Evolutionary conservation across 1,140 invertebrate species (phyloP), one percentile per base, ranked within the genome.

Genomic region (Drosophila navojoa): DNA sequence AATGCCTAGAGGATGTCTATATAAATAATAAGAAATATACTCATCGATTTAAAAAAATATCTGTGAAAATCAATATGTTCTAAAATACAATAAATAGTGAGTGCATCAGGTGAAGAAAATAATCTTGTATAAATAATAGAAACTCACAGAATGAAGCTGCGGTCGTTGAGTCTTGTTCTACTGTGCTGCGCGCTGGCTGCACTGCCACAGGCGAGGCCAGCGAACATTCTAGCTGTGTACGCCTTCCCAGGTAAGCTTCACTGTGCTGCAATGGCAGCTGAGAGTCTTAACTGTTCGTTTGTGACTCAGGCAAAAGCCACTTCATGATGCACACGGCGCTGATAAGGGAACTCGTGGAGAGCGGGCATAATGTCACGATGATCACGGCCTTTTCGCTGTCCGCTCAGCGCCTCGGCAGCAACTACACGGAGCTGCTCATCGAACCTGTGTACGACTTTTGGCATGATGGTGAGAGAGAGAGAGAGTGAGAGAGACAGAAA

Each of bases 391-490:
- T 79, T 13, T 70, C 80, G 4, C 49, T 91, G n/a, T 59, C 44
- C 1, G 54, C 75, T 10, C 52, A 82, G 16, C 22, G 62, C 4
- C 70, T 91, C 60, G 90, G 90, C 29, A 49, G 57, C 44, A 91
- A 91, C 55, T 91, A 80, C 16, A 91, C 87, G 9, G 90, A 91
- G 53, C 60, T 91, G 29, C 66, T 91, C 10, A 91, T 91, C 25
- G 87, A 86, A 7, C 90, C 90, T 1, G 78, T 90, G 22, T 90
- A 90, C 40, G 84, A 91, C 60, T 90, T 77, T 27, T 90, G 84
- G 90, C 55, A 79, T 13, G 87, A 89, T 57, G 75, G 90, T 91
- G 55, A 85, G 76, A 45, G 7, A 10, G 9, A 11, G 5, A 44
- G 15, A 44, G 42, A n/a, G 4, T 5, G 13, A 15, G 13, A 32